phyloP scores from a whole-genome alignment of 2,113 vertebrate genomes.

The Colius striatus region DNA sequence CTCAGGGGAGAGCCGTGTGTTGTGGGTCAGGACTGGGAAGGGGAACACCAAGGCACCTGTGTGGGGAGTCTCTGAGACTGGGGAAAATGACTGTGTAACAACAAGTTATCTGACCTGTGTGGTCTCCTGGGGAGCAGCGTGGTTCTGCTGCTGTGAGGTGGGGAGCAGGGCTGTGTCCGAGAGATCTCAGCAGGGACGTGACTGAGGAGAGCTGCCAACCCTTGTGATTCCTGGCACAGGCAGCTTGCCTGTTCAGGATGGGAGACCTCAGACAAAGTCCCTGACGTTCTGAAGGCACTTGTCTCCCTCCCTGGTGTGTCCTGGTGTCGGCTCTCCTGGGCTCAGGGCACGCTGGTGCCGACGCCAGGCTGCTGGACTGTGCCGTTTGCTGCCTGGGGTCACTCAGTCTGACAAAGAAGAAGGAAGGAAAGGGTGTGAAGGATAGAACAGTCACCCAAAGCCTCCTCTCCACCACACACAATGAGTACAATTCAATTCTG shows the following conservation, averaged over 20 bases:
- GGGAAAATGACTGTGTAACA: neutral
- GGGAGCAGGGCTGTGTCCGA: neutral
- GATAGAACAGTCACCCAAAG: neutral
- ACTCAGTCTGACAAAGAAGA: neutral
- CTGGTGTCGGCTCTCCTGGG: neutral
- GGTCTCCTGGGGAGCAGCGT: neutral
- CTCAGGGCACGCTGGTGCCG: no score
- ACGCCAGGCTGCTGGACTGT: neutral
- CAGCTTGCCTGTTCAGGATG: neutral
- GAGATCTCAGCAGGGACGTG: neutral
- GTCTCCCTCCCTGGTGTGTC: neutral
- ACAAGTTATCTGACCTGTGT: rapidly evolving
- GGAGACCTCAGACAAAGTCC: neutral
- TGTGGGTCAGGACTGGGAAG: neutral
- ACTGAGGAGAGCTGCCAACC: neutral
- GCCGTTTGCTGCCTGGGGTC: neutral
- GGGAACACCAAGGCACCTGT: neutral
- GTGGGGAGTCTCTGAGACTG: neutral
- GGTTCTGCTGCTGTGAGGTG: neutral
- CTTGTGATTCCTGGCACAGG: neutral
- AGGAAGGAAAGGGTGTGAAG: neutral
- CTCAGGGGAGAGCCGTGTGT: rapidly evolving
- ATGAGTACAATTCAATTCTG: neutral
- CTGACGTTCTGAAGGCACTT: neutral
- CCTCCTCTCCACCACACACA: neutral